These are phyloP conservation scores for Stegana nigrithorax DNA, from an alignment of 2,888 invertebrate species.

Conservation along the genomic window DNA sequence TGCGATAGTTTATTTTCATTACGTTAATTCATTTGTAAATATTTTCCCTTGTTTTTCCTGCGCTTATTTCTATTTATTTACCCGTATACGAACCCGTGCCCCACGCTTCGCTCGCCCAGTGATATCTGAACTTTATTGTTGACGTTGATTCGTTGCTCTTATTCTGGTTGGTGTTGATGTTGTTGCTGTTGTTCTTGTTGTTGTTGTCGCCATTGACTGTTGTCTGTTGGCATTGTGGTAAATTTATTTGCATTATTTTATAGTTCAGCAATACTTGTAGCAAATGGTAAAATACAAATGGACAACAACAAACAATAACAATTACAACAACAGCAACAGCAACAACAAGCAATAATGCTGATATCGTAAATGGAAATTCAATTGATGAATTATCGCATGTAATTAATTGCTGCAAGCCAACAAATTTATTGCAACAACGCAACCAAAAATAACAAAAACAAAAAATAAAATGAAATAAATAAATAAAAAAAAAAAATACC, in stretches of 20 bases:
- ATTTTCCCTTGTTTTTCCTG: conserved; percentile 40
- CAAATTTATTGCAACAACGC: neutral
- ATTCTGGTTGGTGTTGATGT: no score
- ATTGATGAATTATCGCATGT: neutral
- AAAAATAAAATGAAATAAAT: neutral
- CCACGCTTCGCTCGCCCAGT: no score
- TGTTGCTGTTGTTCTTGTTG: neutral
- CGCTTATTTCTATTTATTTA: neutral
- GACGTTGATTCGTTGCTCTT: neutral
- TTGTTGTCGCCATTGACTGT: neutral
- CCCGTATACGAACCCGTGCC: no score
- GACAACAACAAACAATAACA: no score
- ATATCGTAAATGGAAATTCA: neutral
- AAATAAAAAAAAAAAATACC: neutral
- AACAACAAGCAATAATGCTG: no score
- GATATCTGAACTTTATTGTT: neutral
- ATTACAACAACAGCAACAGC: no score
- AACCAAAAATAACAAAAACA: neutral
- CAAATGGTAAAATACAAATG: no score
- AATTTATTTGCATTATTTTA: no score
- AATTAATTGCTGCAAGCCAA: neutral
- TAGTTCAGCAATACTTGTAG: no score
- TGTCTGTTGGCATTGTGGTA: neutral
- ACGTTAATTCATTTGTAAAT: conserved; percentile 60
- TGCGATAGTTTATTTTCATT: conserved; percentile 53